phyloP scores from a whole-genome alignment of 2,888 invertebrate species.

The Pachymerium ferrugineum region DNA sequence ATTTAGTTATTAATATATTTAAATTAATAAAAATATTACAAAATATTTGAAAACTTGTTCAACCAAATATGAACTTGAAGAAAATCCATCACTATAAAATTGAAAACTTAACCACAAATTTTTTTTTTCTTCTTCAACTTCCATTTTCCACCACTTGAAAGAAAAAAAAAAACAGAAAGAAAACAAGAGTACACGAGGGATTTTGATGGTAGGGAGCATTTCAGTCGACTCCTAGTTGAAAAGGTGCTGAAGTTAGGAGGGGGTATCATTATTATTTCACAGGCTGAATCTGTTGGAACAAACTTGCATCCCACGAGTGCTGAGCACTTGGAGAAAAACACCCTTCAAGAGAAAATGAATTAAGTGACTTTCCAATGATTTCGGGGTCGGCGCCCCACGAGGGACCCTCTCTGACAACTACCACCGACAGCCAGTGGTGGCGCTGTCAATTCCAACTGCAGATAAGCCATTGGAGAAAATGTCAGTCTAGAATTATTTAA shows the following conservation, averaged over 20 bases:
- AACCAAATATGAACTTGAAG: too few species aligned
- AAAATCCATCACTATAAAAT: too few species aligned
- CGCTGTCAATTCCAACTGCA: not conserved
- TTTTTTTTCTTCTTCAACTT: too few species aligned
- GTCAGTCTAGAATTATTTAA: not conserved
- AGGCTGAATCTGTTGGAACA: not conserved
- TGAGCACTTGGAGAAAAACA: slow-evolving; percentile 7
- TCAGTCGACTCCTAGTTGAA: not conserved
- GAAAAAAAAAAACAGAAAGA: too few species aligned
- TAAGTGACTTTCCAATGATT: slow-evolving; percentile 21
- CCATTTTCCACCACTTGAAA: too few species aligned
- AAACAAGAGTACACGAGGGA: too few species aligned
- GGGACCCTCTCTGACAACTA: too few species aligned
- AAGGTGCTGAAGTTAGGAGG: not conserved
- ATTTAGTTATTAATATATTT: too few species aligned
- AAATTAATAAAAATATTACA: too few species aligned
- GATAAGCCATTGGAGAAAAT: slow-evolving; percentile 11
- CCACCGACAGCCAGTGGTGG: not conserved
- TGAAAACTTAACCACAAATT: too few species aligned
- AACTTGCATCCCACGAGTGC: slow-evolving; percentile 15
- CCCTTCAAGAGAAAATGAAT: slow-evolving; percentile 18
- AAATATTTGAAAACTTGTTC: too few species aligned
- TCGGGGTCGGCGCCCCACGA: not conserved
- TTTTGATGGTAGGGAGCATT: too few species aligned
- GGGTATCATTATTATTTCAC: slow-evolving; percentile 11